Conservation (phyloP, 1,140 invertebrate species). For the Yoshiicerus persimilis region DNA sequence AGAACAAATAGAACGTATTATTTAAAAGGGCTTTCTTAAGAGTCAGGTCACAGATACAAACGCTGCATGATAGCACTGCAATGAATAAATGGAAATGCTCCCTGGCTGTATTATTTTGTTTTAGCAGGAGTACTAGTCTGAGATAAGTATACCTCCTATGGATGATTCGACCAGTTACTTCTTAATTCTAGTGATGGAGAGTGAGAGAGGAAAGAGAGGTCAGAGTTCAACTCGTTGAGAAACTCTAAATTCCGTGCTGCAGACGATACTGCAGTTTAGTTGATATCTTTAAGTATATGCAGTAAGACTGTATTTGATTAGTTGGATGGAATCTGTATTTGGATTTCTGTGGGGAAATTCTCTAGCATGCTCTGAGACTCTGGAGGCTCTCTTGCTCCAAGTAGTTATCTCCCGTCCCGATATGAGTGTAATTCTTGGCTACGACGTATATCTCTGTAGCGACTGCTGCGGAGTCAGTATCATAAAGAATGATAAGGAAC, state of each 20-base stretch:
- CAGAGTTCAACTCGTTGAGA: neutral
- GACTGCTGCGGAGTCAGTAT: neutral
- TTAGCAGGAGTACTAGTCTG: neutral
- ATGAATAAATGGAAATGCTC: neutral
- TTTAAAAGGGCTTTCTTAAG: neutral
- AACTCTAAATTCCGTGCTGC: neutral
- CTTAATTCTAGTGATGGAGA: neutral
- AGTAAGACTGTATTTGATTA: neutral
- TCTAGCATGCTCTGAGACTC: neutral
- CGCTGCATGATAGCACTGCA: neutral
- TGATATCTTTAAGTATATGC: neutral
- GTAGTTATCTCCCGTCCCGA: neutral
- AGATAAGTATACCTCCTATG: neutral
- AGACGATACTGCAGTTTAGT: neutral
- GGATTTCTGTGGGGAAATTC: neutral
- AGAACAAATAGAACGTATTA: neutral
- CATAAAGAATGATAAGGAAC: neutral
- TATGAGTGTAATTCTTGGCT: neutral
- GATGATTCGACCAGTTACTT: neutral
- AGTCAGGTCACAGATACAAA: neutral
- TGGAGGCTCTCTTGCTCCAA: neutral
- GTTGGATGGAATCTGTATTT: neutral
- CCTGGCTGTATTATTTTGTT: neutral
- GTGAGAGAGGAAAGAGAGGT: neutral
- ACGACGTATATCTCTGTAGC: neutral